These are phyloP conservation scores for Microcaecilia unicolor DNA, from an alignment of 2,797 vertebrate genomes.

Conservation along the genomic window DNA sequence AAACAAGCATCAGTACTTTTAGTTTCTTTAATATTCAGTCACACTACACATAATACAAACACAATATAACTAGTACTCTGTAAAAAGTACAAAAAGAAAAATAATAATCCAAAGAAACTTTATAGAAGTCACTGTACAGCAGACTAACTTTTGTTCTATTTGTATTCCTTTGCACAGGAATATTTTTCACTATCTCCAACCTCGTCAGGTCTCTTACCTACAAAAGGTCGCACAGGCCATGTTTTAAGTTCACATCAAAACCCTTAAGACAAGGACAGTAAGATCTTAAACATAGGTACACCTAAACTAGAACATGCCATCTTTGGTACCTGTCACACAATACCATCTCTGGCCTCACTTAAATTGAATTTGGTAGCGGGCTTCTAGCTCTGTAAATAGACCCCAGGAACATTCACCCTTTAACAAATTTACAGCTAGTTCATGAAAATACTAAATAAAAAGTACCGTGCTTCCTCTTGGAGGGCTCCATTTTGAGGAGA, in stretches of 20 bases:
- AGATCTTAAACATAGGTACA: conserved; percentile 3
- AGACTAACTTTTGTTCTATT: neutral
- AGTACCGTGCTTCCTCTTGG: no score
- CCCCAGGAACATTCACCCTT: no score
- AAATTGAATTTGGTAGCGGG: no score
- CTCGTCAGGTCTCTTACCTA: neutral
- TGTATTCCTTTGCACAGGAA: neutral
- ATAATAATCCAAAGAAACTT: conserved; percentile 20
- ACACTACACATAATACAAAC: conserved; percentile 47
- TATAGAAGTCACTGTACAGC: conserved; percentile 51
- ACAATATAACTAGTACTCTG: conserved; percentile 38
- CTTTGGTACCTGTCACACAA: no score
- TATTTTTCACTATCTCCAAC: neutral
- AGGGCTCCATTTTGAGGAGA: no score
- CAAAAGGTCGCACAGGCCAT: neutral
- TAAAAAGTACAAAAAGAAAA: conserved; percentile 35
- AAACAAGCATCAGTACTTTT: conserved; percentile 4
- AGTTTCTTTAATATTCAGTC: conserved; percentile 46
- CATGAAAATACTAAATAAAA: no score
- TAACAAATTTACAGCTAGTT: no score
- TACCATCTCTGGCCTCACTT: no score
- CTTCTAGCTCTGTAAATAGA: no score
- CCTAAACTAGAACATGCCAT: no score
- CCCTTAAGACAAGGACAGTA: neutral
- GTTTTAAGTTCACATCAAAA: fast-evolving